phyloP scores from a whole-genome alignment of 2,113 vertebrate genomes.

The Tachycineta bicolor region DNA sequence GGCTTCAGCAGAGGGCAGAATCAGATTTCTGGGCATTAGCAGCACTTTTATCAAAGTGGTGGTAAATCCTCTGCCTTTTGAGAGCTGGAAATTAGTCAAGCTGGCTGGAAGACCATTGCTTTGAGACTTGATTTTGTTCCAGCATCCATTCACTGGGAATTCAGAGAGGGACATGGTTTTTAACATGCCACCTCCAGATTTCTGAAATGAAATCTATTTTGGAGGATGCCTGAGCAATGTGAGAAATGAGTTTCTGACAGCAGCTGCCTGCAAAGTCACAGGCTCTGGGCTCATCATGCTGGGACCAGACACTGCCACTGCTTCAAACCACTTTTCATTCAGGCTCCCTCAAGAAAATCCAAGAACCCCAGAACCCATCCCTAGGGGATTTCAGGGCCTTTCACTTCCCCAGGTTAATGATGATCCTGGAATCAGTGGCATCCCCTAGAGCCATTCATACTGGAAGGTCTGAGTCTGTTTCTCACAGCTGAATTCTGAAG shows the following conservation, averaged over 20 bases:
- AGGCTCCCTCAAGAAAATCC: background rate
- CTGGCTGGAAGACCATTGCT: background rate
- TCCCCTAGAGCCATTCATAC: background rate
- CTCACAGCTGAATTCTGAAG: background rate
- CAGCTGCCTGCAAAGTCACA: background rate
- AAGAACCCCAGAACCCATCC: background rate
- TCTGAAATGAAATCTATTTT: background rate
- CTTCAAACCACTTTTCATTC: background rate
- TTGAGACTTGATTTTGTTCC: background rate
- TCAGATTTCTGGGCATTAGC: background rate
- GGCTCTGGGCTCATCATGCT: too few species aligned
- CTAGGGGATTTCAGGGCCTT: background rate
- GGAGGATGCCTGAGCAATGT: background rate
- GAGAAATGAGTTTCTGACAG: background rate
- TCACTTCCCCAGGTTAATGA: background rate
- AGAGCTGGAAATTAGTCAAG: background rate
- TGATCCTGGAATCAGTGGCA: fast-evolving
- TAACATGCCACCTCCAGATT: background rate
- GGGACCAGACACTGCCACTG: background rate
- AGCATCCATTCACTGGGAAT: background rate
- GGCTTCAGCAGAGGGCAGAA: background rate
- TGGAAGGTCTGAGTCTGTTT: fast-evolving
- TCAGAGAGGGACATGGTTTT: background rate
- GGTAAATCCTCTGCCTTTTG: background rate
- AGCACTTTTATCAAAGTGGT: background rate